Evolutionary conservation across 2,888 invertebrate species (phyloP), one percentile per base, ranked within the genome.

Genomic region (Leptinotarsa rubiginosa): DNA sequence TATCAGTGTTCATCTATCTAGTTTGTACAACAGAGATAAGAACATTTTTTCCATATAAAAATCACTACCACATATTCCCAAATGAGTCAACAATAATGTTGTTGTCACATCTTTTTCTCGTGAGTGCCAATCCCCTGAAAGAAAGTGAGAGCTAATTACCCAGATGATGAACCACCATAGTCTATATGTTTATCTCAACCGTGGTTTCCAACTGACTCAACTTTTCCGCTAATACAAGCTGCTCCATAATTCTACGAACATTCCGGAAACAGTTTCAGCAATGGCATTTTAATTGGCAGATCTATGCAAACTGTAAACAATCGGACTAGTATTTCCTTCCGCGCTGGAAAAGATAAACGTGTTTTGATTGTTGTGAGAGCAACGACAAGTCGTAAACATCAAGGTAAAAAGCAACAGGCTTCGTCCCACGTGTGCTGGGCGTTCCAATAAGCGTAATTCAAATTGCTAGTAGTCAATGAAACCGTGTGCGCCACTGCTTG

Each of bases 201-300:
- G 56, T 56, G 56, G 56, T 56, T 56, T 56, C 22, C 56, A 20
- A 22, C 56, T 56, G 56, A 56, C 13, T 56, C 56, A 56, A 56
- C 56, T 20, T 13, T 56, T 22, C 56, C 4, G 22, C 22, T 13
- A 13, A 56, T 22, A 15, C 25, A 20, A 18, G 5, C 56, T 15
- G 13, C 4, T 18, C 56, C 20, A 56, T 22, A 22, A 12, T 56
- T 56, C 22, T 20, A 15, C 20, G 20, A 56, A 56, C 22, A 4
- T 56, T 56, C 56, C 56, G 56, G 56, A 56, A 56, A 1, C 15
- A 5, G 16, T 56, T 56, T 10, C 20, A 16, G 20, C 56, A 22
- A 20, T 56, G 56, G 22, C 15, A 22, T 56, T 56, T 56, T 56
- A 56, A 56, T 56, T 22, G 13, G 20, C 56, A 25, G 56, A 20